These are phyloP conservation scores for Agonum fuliginosum DNA, from an alignment of 2,888 invertebrate genomes.

Conservation along the genomic window DNA sequence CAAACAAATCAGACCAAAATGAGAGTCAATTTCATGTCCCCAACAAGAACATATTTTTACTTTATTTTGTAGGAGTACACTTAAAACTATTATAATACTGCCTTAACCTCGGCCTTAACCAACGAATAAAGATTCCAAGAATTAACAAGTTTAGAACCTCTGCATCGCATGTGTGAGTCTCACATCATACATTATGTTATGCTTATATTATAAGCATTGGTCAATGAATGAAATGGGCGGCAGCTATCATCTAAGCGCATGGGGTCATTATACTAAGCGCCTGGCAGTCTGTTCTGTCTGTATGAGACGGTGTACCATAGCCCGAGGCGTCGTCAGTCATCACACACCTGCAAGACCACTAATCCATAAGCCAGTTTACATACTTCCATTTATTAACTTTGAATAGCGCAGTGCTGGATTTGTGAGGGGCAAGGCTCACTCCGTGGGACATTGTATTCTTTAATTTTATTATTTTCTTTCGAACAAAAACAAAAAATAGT, in stretches of 20 bases:
- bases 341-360: slow-evolving; percentile 34
- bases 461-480: too few relatives aligned
- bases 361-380: not conserved
- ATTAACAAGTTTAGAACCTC: not conserved
- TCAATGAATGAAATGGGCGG: slow-evolving; percentile 44
- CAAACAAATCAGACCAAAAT: too few relatives aligned
- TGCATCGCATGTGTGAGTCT: not conserved
- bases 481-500: too few relatives aligned
- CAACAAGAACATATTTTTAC: too few relatives aligned
- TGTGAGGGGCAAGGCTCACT: too few relatives aligned
- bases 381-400: not conserved
- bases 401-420: too few relatives aligned
- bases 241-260: not conserved
- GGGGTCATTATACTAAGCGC: slow-evolving; percentile 56
- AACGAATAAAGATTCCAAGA: too few relatives aligned
- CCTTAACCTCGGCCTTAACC: too few relatives aligned
- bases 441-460: too few relatives aligned
- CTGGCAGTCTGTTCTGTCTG: slow-evolving; percentile 43
- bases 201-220: slow-evolving; percentile 8
- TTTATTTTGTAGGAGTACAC: too few relatives aligned
- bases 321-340: not conserved
- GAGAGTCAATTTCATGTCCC: too few relatives aligned
- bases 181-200: not conserved
- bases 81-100: too few relatives aligned
- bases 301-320: slow-evolving; percentile 24